Evolutionary conservation across 2,797 vertebrate species (phyloP).

Genomic region (Notamacropus eugenii): DNA sequence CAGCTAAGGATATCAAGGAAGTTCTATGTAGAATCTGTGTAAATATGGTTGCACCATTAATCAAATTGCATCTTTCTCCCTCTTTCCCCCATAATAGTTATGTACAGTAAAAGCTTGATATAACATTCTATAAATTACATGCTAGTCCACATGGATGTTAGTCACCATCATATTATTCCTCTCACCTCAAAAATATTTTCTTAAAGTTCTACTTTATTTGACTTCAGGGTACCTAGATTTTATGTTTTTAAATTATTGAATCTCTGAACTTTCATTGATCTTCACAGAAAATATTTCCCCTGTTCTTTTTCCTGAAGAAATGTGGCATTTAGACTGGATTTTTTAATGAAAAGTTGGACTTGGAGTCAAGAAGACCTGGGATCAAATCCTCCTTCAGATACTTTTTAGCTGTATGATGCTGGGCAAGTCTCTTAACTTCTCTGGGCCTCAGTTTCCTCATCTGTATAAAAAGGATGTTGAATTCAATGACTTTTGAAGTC

Average conservation of each 20-base stretch:
- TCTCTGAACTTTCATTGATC: neutral
- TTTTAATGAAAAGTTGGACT: neutral
- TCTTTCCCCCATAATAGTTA: neutral
- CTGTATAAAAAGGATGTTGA: neutral
- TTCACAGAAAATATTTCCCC: neutral
- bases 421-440: neutral
- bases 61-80: neutral
- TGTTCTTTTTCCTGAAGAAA: neutral
- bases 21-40: neutral
- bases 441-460: neutral
- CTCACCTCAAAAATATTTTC: neutral
- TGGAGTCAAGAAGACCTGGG: neutral
- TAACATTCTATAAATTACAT: neutral
- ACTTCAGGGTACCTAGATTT: neutral
- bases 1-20: neutral
- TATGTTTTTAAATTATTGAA: neutral
- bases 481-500: neutral
- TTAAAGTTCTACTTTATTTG: neutral
- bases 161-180: neutral
- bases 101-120: neutral
- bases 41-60: neutral
- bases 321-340: neutral
- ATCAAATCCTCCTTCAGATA: neutral
- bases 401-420: neutral
- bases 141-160: neutral